Evolutionary conservation across 2,888 invertebrate genomes (phyloP), one percentile per base, ranked within the genome.

Genomic region (Petrolisthes cinctipes): DNA sequence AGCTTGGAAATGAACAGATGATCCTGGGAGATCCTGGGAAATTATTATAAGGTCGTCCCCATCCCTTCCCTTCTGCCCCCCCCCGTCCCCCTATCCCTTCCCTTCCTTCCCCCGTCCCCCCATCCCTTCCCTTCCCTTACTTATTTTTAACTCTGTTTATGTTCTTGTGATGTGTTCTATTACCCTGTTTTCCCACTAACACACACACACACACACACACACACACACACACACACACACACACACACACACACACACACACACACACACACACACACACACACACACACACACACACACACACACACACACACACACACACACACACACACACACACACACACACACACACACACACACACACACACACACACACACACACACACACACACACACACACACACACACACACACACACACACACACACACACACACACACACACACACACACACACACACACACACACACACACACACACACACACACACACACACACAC

Each of bases 271-370:
- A 37, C 73, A 73, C 73, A 73, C 2, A 73, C 73, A 73, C 73
- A 73, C 73, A 73, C 73, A 73, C 73, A 4, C 73, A 73, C 73
- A 73, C 73, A 73, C 73, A 73, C 73, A 17, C 73, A 73, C 17
- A n/a, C 11, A 11, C 73, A 73, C 73, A 73, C 73, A 17, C 20
- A 17, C 73, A 73, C 73, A 17, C 73, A 11, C 73, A 73, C 73
- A 73, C 7, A 17, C 23, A 73, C 7, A 73, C n/a, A 73, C n/a
- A 11, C 61, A 11, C 61, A 61, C 11, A 11, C 61, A 11, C 61
- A 61, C 61, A 11, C 17, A 11, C 61, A 61, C 61, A 37, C 37
- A 37, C 37, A 37, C 37, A 37, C 37, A 37, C 37, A 37, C 37
- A 37, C 0, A 37, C 37, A 37, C 37, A 37, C 37, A n/a, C 73